Evolutionary conservation across 2,797 vertebrate genomes (phyloP), one percentile per base, ranked within the genome.

Genomic region (Sparidentex hasta): DNA sequence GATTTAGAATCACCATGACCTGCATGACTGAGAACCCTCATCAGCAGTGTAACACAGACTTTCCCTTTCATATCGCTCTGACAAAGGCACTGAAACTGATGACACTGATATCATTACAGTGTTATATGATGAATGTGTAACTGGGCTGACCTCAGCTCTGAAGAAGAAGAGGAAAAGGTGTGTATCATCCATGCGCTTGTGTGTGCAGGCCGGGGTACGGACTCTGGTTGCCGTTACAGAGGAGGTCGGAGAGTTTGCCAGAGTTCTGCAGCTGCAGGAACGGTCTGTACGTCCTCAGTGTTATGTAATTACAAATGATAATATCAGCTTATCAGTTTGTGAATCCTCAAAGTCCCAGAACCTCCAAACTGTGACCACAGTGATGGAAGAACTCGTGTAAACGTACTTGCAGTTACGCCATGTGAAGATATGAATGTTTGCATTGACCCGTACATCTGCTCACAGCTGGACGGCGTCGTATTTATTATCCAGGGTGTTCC

Each of bases 141-240:
- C 18, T 12, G 21, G 7, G 4, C 29, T 23, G 9, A 51, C 6
- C 2, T 25, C 27, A 33, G 5, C 13, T 21, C 18, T 50, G 20
- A 48, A 20, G 62, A 18, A 66, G 23, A 58, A 21, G 20, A 0
- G 8, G 2, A 20, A 8, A 3, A 50, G 17, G 54, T 56, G 54
- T 17, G 14, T 56, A 16, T 18, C 17, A 3, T 9, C 16, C 25
- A 16, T 46, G 54, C 65, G 18, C 27, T 50, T 61, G 50, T 71
- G 65, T 65, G 74, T 76, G 20, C 6, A 95, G 94, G 76, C 87
- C 33, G 86, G 85, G 41, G 65, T 94, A 27, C 48, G 1, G 79
- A 86, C 92, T 62, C 88, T 95, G 59, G 82, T 96, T 75, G 92
- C 91, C 4, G 56, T 94, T n/a, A 93, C 87, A 62, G 93, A 95